Percentiles rank a stretch among this genome's conserved stretches.
Evolutionary conservation across 2,113 vertebrate genomes (phyloP).

Genomic region (Illadopsis cleaveri): DNA sequence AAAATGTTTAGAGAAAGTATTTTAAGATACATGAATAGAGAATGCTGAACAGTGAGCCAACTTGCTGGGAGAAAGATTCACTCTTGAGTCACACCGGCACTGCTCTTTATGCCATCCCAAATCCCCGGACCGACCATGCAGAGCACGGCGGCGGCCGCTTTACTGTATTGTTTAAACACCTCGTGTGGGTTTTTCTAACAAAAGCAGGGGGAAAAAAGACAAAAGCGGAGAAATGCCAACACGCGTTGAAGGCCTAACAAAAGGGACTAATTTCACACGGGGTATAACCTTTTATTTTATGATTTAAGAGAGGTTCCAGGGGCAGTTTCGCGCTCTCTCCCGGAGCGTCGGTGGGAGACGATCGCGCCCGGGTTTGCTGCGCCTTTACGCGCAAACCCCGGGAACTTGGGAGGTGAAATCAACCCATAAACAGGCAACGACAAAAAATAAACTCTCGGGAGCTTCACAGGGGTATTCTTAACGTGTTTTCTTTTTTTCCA

Average conservation of each 20-base stretch:
- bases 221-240: constrained; percentile 29
- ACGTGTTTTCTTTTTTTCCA: neutral
- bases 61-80: neutral
- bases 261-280: neutral
- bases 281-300: neutral
- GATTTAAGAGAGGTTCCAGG: neutral
- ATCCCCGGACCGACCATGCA: neutral
- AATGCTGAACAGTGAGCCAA: neutral
- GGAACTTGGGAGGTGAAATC: neutral
- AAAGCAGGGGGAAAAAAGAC: neutral
- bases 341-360: neutral
- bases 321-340: neutral
- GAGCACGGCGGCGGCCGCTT: neutral
- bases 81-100: neutral
- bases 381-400: neutral
- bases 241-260: neutral
- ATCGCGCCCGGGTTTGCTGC: neutral
- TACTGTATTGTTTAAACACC: neutral
- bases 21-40: neutral
- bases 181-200: neutral
- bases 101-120: neutral
- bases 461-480: neutral
- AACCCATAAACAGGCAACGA: neutral
- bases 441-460: neutral
- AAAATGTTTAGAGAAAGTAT: neutral